Evolutionary conservation across 2,888 invertebrate genomes (phyloP), one percentile per base, ranked within the genome.

Genomic region (Lasioglossum leucozonium): DNA sequence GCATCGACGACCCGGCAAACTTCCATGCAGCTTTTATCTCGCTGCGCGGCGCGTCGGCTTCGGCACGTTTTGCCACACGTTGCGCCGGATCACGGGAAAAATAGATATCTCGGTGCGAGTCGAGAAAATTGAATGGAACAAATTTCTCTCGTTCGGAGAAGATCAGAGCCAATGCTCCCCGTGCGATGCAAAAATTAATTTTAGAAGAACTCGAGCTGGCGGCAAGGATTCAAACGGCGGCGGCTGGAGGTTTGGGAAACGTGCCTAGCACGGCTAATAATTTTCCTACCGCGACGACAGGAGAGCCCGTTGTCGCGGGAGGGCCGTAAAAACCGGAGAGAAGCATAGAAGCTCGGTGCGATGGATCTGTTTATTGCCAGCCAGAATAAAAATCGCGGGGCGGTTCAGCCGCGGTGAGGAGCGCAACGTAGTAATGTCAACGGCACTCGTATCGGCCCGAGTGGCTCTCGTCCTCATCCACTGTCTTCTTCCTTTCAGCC

Each of bases 351-450:
- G 65, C 30, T 34, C 6, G 65, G 34, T 51, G 10, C 47, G 69
- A 79, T 62, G 81, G 76, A 88, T 89, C 90, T 89, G 90, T 90
- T 90, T 90, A 90, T 90, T 77, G 87, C 88, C 87, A 75, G 80
- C 47, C 65, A 65, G 81, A 87, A 89, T 86, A 90, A 90, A 89
- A 90, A 90, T 89, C 86, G 76, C 73, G 89, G 79, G 62, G 89
- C 83, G 82, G 76, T 58, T 87, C 47, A 74, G 76, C 76, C 76
- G 75, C 65, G 51, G 77, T 75, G 79, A 82, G 65, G 58, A 77
- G 81, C 81, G 37, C 18, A 37, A 72, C 75, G 76, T 44, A 79
- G 79, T 81, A 85, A 85, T 82, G 82, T 81, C 81, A 86, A 85
- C 86, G 88, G 84, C 84, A 84, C 84, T 79, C 81, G 69, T 80